phyloP scores from a whole-genome alignment of 2,113 vertebrate genomes.

The Poeciliopsis retropinna region DNA sequence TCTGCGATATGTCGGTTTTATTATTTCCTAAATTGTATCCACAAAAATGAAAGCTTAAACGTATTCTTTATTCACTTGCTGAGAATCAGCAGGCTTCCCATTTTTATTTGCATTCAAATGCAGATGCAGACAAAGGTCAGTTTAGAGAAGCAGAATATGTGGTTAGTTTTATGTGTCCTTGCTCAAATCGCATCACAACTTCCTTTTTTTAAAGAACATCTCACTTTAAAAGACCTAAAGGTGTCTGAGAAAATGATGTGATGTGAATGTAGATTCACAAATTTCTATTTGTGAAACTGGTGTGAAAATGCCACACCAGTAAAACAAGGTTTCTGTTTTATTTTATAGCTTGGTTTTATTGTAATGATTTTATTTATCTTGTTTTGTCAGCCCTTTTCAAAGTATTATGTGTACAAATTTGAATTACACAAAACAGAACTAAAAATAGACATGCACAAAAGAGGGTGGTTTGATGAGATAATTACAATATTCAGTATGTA shows the following conservation, averaged over 20 bases:
- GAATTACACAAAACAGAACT: no score
- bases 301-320: background rate
- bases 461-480: constrained; percentile 49
- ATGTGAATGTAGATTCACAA: background rate
- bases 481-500: constrained; percentile 14
- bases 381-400: no score
- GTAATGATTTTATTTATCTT: background rate
- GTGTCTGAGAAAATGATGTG: background rate
- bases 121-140: background rate
- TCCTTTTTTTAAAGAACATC: background rate
- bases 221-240: background rate
- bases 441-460: constrained; percentile 18
- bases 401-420: no score
- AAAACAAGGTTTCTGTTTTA: background rate
- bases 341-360: background rate
- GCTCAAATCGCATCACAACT: background rate
- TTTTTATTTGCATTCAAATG: background rate
- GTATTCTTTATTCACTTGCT: background rate
- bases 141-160: background rate
- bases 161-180: background rate
- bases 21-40: background rate
- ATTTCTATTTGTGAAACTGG: background rate
- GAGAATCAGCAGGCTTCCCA: background rate
- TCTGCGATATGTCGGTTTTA: constrained; percentile 6
- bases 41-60: background rate